These are phyloP conservation scores for Drosophila ercepeae DNA, from an alignment of 1,140 invertebrate genomes.

Conservation along the genomic window DNA sequence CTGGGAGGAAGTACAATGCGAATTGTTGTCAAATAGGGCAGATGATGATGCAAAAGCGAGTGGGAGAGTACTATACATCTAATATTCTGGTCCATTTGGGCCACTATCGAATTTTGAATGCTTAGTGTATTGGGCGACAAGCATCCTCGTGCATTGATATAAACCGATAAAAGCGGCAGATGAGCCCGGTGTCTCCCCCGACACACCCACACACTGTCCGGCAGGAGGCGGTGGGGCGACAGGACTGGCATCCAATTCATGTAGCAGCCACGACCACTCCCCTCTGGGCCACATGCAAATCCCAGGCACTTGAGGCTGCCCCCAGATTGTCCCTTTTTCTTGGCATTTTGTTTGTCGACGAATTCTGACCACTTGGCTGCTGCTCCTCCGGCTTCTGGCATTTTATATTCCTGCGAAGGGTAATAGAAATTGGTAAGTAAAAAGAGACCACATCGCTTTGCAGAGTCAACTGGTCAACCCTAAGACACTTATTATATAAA, in stretches of 20 bases:
- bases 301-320: slow-evolving; percentile 59
- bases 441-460: neutral
- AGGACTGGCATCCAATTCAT: slow-evolving; percentile 37
- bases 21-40: slow-evolving; percentile 52
- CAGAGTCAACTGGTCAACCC: neutral
- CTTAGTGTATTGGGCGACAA: slow-evolving; percentile 45
- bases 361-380: slow-evolving; percentile 61
- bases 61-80: slow-evolving; percentile 8
- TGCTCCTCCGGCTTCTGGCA: slow-evolving; percentile 22
- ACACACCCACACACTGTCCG: slow-evolving; percentile 9
- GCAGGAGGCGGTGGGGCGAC: slow-evolving; percentile 1
- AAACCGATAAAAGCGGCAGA: slow-evolving; percentile 70
- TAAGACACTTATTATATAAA: too few relatives aligned
- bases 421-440: neutral
- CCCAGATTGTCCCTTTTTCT: slow-evolving; percentile 49
- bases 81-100: slow-evolving; percentile 57
- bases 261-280: slow-evolving; percentile 29
- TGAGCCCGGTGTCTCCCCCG: slow-evolving; percentile 34
- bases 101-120: slow-evolving; percentile 70
- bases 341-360: slow-evolving; percentile 31
- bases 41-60: slow-evolving; percentile 40
- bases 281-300: slow-evolving; percentile 56
- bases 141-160: slow-evolving; percentile 61
- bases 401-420: neutral
- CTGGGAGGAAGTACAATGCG: slow-evolving; percentile 24